Evolutionary conservation across 2,797 vertebrate genomes (phyloP).

Genomic region (Megaceryle alcyon): DNA sequence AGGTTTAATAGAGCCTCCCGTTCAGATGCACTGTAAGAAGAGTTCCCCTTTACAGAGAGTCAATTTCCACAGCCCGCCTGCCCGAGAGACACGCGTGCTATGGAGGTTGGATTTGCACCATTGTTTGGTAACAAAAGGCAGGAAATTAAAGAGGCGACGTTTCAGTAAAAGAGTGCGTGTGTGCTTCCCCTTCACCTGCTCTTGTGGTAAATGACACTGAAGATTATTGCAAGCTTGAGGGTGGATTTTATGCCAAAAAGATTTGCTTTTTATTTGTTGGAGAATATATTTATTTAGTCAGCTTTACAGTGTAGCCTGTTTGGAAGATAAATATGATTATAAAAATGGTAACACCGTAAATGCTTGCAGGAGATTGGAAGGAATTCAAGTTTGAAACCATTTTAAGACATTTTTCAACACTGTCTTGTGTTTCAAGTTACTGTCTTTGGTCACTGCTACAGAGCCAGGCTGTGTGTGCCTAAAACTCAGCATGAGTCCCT

Average conservation of each 20-base stretch:
- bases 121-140: constrained; percentile 13
- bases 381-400: background rate
- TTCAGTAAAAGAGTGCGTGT: background rate
- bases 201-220: background rate
- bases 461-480: background rate
- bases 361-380: constrained; percentile 6
- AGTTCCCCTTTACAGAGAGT: background rate
- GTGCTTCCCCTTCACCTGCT: background rate
- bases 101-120: background rate
- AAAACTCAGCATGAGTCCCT: background rate
- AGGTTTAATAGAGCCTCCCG: background rate
- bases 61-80: background rate
- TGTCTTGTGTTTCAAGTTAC: background rate
- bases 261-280: background rate
- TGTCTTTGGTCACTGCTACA: background rate
- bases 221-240: background rate
- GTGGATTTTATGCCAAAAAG: background rate
- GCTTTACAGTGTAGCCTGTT: background rate
- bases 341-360: background rate
- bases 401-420: background rate
- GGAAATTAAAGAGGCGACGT: background rate
- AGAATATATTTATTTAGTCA: background rate
- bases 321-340: background rate
- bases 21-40: background rate
- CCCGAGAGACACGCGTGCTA: background rate